Base-by-base conservation (phyloP, 2,113 vertebrate species). In the Xiphophorus couchianus region DNA sequence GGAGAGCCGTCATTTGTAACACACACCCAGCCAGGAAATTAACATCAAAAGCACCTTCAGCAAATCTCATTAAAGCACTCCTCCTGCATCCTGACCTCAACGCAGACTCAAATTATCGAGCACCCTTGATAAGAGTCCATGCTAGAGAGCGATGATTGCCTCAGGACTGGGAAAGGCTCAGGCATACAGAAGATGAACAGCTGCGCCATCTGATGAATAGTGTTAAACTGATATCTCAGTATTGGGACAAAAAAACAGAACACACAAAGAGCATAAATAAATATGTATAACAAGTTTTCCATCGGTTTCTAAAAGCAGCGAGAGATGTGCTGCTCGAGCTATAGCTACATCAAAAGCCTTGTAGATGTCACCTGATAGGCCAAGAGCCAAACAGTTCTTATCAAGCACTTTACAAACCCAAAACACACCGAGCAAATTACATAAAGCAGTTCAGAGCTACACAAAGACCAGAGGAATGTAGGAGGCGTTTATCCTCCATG, bases 61-160 rank as follows among this genome's bases (percentile, higher is more conserved):
- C 48, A 85, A 82, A 89, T 74, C 85, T 90, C 81, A 91, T 91
- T 89, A 72, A 76, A 82, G 71, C 61, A 66, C 69, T 77, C 75
- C 62, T 30, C 51, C 77, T 75, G 77, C 77, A 84, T 74, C 78
- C 78, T 42, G 27, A 76, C 76, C 80, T 89, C 84, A 76, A 88
- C 86, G 66, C 75, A 1, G 82, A 81, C 84, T 91, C 79, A 84
- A 71, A 88, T 88, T 80, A 91, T 87, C 58, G 28, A 89, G 75
- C 78, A 69, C 77, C 71, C 37, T 71, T 72, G 84, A 86, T 85
- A 84, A 81, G 31, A 28, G 67, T 78, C 61, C 75, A 80, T 86
- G 74, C 65, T 66, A 58, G 60, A 75, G 62, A 71, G 77, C 71
- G 73, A 87, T 69, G 80, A 70, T 37, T 25, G 8, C 69, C 29